Conservation (phyloP, 2,113 vertebrate species). For the Chascanopsetta lugubris region DNA sequence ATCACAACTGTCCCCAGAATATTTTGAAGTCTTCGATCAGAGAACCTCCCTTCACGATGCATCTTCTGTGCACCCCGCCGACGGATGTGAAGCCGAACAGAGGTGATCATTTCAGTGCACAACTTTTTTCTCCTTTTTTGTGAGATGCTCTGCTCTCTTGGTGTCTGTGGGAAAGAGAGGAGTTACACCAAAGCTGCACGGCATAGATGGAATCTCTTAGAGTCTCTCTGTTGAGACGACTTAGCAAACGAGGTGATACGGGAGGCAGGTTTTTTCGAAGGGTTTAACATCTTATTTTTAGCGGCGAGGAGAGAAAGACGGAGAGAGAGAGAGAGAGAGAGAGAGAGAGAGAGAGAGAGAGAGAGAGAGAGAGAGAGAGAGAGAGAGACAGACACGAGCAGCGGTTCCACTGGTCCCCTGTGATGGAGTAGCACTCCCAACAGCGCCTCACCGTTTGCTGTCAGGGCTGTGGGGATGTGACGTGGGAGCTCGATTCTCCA, state of each 20-base stretch:
- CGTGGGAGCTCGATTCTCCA: constrained; percentile 48
- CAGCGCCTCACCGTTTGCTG: constrained; percentile 59
- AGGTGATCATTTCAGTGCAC: constrained; percentile 46
- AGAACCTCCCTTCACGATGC: constrained; percentile 31
- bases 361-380: too few species aligned
- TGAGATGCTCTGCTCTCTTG: constrained; percentile 32
- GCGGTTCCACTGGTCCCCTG: constrained; percentile 46
- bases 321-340: too few species aligned
- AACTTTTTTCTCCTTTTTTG: constrained; percentile 13
- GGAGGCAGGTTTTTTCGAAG: constrained; percentile 39
- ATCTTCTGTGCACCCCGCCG: constrained; percentile 22
- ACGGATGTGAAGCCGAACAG: constrained; percentile 35
- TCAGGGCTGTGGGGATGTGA: constrained; percentile 66
- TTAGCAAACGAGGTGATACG: constrained; percentile 49
- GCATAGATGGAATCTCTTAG: constrained; percentile 44
- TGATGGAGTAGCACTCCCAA: constrained; percentile 61
- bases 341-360: too few species aligned
- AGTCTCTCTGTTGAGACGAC: constrained; percentile 52
- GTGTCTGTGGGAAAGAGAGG: constrained; percentile 32
- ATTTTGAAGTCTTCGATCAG: constrained; percentile 46
- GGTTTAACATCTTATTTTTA: constrained; percentile 76
- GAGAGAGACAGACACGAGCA: constrained; percentile 51
- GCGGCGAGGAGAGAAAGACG: constrained; percentile 26
- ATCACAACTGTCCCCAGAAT: constrained; percentile 26
- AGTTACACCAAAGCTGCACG: constrained; percentile 46